Evolutionary conservation across 2,888 invertebrate species (phyloP).

Genomic region (Habrosyne pyritoides): DNA sequence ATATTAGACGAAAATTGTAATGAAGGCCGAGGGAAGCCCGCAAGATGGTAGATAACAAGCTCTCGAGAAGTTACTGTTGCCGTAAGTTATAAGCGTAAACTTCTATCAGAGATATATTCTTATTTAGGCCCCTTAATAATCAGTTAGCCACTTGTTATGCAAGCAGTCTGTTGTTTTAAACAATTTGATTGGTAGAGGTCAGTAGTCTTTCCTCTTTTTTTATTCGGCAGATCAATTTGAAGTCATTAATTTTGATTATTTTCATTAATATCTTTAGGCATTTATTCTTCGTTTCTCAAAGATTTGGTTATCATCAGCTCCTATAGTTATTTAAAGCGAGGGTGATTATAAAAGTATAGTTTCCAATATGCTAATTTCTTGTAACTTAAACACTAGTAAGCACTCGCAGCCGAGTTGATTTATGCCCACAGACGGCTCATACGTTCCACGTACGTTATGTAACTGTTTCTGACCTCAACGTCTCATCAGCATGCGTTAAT

Average conservation of each 20-base stretch:
- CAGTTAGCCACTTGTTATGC: too few relatives aligned
- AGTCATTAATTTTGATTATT: too few relatives aligned
- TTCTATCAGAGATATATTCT: background rate
- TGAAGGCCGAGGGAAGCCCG: slow-evolving; percentile 70
- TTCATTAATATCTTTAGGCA: too few relatives aligned
- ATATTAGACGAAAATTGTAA: slow-evolving; percentile 78
- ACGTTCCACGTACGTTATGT: slow-evolving; percentile 62
- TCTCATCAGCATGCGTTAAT: slow-evolving; percentile 69
- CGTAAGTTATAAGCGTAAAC: slow-evolving; percentile 15
- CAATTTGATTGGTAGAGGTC: too few relatives aligned
- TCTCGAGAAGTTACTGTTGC: slow-evolving; percentile 42
- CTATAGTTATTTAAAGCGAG: too few relatives aligned
- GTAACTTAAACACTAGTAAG: slow-evolving; percentile 40
- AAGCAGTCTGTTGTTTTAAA: too few relatives aligned
- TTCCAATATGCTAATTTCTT: slow-evolving; percentile 32
- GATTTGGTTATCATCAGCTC: too few relatives aligned
- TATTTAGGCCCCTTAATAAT: too few relatives aligned
- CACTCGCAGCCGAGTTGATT: slow-evolving; percentile 67
- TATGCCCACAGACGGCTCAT: slow-evolving; percentile 70
- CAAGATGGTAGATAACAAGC: slow-evolving; percentile 75
- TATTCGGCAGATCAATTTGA: background rate
- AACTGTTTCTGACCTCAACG: slow-evolving; percentile 70
- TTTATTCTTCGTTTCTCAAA: too few relatives aligned
- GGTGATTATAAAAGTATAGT: too few relatives aligned
- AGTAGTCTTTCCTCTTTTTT: too few relatives aligned